These are phyloP conservation scores for Stegodyphus mimosarum DNA, from an alignment of 1,140 invertebrate genomes.

Conservation along the genomic window DNA sequence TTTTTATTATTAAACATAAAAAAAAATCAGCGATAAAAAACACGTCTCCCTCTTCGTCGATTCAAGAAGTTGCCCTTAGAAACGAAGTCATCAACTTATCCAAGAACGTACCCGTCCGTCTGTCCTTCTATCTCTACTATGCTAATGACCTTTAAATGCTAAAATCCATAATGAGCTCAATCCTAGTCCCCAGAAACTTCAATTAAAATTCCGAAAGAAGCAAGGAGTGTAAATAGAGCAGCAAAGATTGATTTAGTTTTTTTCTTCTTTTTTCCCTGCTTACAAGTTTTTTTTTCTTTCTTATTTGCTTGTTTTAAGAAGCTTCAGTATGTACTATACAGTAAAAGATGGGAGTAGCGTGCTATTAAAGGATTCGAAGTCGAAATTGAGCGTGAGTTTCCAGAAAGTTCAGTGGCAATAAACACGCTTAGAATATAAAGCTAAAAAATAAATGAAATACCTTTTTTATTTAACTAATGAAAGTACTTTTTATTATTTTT, in stretches of 20 bases:
- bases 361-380: too few relatives aligned
- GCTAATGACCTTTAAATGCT: constrained; percentile 51
- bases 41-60: too few relatives aligned
- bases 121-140: constrained; percentile 12
- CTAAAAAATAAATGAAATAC: too few relatives aligned
- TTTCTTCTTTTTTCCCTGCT: background rate
- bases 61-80: background rate
- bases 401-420: too few relatives aligned
- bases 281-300: too few relatives aligned
- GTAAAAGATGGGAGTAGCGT: too few relatives aligned
- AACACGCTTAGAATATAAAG: too few relatives aligned
- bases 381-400: too few relatives aligned
- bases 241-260: constrained; percentile 40
- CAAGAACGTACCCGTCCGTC: background rate
- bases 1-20: too few relatives aligned
- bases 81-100: constrained; percentile 35
- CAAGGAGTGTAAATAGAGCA: constrained; percentile 18
- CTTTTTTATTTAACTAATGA: too few relatives aligned
- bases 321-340: background rate
- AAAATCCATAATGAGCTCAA: constrained; percentile 52
- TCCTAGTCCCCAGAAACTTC: constrained; percentile 31
- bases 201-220: constrained; percentile 42
- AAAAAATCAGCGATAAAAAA: too few relatives aligned
- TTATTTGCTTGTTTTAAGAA: background rate
- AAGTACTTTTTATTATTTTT: too few relatives aligned